phyloP scores from a whole-genome alignment of 2,888 invertebrate species.

The Taphrorychus bicolor region DNA sequence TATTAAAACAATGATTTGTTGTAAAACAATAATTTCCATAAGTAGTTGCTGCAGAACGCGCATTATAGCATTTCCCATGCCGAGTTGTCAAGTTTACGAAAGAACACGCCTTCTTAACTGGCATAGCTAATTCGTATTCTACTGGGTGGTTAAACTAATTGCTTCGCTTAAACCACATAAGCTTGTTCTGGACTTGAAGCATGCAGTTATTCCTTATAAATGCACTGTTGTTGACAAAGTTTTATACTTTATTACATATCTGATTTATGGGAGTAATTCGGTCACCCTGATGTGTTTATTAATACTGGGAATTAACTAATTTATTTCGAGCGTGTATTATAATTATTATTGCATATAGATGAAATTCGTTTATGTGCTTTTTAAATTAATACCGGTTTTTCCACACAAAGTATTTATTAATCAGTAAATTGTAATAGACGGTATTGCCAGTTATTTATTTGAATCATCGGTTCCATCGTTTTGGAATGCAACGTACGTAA shows the following conservation, averaged over 20 bases:
- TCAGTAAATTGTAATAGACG: too few species aligned
- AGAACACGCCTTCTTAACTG: constrained; percentile 25
- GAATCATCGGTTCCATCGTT: too few species aligned
- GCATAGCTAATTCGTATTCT: constrained; percentile 17
- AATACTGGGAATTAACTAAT: too few species aligned
- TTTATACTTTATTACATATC: neutral
- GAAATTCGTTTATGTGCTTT: too few species aligned
- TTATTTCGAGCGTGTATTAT: too few species aligned
- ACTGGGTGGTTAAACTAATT: constrained; percentile 10
- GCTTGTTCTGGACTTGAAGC: neutral
- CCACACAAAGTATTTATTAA: too few species aligned
- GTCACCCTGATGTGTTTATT: too few species aligned
- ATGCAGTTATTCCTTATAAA: neutral
- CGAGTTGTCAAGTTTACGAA: constrained; percentile 37
- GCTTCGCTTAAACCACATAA: neutral
- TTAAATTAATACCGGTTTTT: too few species aligned
- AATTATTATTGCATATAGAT: too few species aligned
- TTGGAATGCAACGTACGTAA: too few species aligned
- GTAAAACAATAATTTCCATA: too few species aligned
- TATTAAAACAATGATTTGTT: constrained; percentile 2
- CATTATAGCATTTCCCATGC: constrained; percentile 23
- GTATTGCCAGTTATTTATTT: too few species aligned
- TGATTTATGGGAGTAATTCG: neutral
- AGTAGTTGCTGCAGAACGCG: constrained; percentile 22
- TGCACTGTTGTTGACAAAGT: neutral